A percentile compares a stretch with the other conserved stretches of the same genome.
Conservation (phyloP, 2,797 vertebrate genomes). For the Pangasius macronema region DNA sequence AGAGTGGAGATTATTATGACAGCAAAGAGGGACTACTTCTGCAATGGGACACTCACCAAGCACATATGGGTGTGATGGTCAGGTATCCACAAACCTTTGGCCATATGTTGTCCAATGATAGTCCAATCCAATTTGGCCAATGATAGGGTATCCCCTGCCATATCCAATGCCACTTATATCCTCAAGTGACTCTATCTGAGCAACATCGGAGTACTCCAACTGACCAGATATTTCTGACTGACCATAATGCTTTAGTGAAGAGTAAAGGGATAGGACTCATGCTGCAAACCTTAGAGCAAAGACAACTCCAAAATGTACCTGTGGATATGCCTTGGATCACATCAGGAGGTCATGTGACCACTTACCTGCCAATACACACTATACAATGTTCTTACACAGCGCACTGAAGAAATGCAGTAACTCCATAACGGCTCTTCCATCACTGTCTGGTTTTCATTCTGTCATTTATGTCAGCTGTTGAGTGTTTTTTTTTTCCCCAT, state of each 20-base stretch:
- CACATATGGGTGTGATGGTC: no score
- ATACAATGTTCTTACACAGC: background rate
- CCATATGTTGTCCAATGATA: background rate
- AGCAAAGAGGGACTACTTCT: background rate
- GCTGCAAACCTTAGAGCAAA: background rate
- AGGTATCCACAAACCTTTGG: background rate
- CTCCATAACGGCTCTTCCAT: background rate
- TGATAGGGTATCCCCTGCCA: background rate
- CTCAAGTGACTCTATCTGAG: background rate
- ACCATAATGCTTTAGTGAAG: background rate
- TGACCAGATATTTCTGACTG: background rate
- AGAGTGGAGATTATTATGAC: background rate
- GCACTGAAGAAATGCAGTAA: background rate
- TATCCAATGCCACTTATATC: background rate
- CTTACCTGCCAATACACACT: background rate
- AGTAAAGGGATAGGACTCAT: no score
- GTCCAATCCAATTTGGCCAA: no score
- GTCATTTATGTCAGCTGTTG: background rate
- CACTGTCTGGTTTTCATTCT: background rate
- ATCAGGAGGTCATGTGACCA: background rate
- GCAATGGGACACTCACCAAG: background rate
- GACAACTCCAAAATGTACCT: background rate
- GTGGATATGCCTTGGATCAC: background rate
- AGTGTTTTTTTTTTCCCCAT: slow-evolving; percentile 1
- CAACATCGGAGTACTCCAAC: background rate